Evolutionary conservation across 2,888 invertebrate species (phyloP), one percentile per base, ranked within the genome.

Genomic region (Phymatocera aterrima): DNA sequence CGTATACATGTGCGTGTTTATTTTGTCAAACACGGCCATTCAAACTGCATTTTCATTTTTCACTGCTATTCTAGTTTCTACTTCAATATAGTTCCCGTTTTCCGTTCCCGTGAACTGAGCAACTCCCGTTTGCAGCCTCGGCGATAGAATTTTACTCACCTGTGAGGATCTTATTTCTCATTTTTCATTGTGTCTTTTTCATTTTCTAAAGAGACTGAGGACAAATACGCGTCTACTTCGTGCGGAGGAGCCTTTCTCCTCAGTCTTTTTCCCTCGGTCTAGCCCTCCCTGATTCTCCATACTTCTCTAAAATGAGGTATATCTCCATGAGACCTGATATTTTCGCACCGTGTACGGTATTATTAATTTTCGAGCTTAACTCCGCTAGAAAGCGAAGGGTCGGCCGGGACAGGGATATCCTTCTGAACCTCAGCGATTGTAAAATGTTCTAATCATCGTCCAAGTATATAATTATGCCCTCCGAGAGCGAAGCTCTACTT

Each of bases 121-220:
- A 21, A 28, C 54, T 3, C 46, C 12, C 46, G 12, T 24, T 28
- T 57, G 28, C 28, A 5, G 4, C 28, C 61, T 64, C 18, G 34
- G 18, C 37, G 61, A 37, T 64, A 64, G 68, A 68, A 68, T 68
- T 8, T 18, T 24, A 24, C 18, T 68, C 68, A 46, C 68, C 46
- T 46, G 46, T 40, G 68, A 54, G 37, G 51, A 21, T 72, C 72
- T 72, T 51, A 54, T 72, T 72, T 72, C 72, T 51, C 37, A 54
- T 72, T 72, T 72, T 51, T n/a, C 51, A 54, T 72, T n/a, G n/a
- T n/a, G n/a, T n/a, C n/a, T n/a, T 51, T 51, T 51, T 68, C 68
- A 43, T 68, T 46, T 24, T 68, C 68, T 46, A 21, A 24, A 46
- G 46, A 68, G 68, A 43, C 24, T 68, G 43, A 68, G 68, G 24